Conservation (phyloP, 1,140 invertebrate species). For the Metaphire vulgaris region DNA sequence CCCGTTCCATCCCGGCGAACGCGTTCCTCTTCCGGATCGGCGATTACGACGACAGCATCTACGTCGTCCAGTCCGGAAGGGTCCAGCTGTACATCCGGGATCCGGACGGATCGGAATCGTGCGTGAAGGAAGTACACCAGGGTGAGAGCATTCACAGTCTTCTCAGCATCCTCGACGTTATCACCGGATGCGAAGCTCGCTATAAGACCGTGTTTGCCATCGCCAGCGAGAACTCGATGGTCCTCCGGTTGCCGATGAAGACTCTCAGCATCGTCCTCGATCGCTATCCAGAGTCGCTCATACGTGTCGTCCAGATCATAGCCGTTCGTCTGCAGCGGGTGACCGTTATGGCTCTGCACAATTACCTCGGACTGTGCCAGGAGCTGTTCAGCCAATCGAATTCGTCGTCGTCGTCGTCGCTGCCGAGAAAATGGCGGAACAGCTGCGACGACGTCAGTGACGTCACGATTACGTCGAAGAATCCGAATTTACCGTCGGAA, state of each 20-base stretch:
- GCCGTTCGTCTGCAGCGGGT: constrained; percentile 97
- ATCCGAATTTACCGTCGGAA: neutral
- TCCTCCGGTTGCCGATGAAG: constrained; percentile 47
- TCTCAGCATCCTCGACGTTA: constrained; percentile 90
- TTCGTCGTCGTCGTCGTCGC: neutral
- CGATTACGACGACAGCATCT: constrained; percentile 91
- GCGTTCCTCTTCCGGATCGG: constrained; percentile 82
- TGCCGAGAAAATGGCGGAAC: neutral
- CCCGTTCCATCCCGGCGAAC: constrained; percentile 73
- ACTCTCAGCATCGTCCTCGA: constrained; percentile 54
- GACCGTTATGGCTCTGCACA: constrained; percentile 93
- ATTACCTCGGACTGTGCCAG: constrained; percentile 82
- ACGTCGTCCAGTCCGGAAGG: constrained; percentile 87
- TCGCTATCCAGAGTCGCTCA: constrained; percentile 88
- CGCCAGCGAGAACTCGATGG: constrained; percentile 56
- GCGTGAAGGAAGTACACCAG: constrained; percentile 81
- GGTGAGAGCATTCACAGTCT: constrained; percentile 93
- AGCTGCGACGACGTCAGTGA: neutral
- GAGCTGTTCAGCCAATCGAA: constrained; percentile 69
- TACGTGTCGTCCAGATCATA: constrained; percentile 89
- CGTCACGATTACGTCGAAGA: neutral
- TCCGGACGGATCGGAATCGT: constrained; percentile 55
- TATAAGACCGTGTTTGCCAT: constrained; percentile 94
- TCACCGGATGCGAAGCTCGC: constrained; percentile 83
- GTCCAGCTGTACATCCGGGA: constrained; percentile 88